phyloP scores from a whole-genome alignment of 2,113 vertebrate genomes.

The Carassius gibelio region DNA sequence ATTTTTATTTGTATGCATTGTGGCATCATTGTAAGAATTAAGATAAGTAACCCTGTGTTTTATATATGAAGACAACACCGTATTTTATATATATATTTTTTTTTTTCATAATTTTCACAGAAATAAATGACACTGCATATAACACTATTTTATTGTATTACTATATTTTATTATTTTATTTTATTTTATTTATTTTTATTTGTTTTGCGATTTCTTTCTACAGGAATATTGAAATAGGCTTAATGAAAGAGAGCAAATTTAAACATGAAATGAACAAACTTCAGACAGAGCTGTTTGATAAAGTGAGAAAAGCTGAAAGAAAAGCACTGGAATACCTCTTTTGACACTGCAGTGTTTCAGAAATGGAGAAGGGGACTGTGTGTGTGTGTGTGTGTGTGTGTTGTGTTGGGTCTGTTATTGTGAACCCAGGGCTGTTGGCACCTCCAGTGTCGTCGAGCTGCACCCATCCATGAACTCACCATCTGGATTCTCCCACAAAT shows the following conservation, averaged over 20 bases:
- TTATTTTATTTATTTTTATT: no score
- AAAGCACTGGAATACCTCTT: not conserved
- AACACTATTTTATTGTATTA: no score
- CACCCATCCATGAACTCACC: conserved; percentile 80
- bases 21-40: no score
- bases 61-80: no score
- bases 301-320: not conserved
- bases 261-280: not conserved
- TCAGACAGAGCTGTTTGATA: not conserved
- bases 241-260: not conserved
- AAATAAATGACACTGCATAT: no score
- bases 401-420: conserved; percentile 65
- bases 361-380: not conserved
- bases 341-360: not conserved
- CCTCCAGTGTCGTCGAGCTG: conserved; percentile 73
- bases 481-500: conserved; percentile 83
- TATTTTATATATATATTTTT: no score
- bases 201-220: no score
- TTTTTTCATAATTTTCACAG: no score
- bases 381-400: conserved; percentile 9
- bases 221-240: no score
- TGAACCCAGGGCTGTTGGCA: conserved; percentile 75
- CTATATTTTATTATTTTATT: no score
- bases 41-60: no score
- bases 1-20: no score